Evolutionary conservation across 2,797 vertebrate genomes (phyloP), one percentile per base, ranked within the genome.

Genomic region (Chelmon rostratus): DNA sequence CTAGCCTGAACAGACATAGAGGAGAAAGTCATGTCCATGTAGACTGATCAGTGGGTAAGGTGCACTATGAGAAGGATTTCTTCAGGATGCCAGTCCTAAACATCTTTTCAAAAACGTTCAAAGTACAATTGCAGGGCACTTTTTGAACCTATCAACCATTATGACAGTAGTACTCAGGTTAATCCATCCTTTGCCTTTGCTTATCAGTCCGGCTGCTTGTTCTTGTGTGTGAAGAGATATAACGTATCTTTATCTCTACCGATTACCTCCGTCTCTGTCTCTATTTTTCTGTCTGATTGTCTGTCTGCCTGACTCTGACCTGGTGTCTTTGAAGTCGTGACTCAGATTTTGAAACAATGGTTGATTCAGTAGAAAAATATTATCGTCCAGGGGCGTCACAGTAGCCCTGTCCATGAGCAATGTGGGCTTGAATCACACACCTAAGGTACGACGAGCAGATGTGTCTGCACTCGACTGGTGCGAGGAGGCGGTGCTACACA

Each of bases 231-330:
- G 8, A 56, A 44, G 5, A 19, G 58, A 78, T 63, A 62, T 67
- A 79, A 68, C 75, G n/a, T 47, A 62, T 75, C 66, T 57, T 11
- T 52, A 52, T 71, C 72, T 71, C 19, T 42, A 46, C 35, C 13
- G 57, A 78, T 86, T 72, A 67, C 57, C 33, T 49, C 58, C 8
- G 38, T 58, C 62, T 74, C 47, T 33, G 8, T 28, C 59, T 74
- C 19, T 64, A 8, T 81, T 50, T 65, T 38, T 74, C 49, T 53
- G 70, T 87, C 85, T 76, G 78, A 78, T 79, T 13, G 9, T 74
- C 57, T 80, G 77, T 61, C 71, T 85, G 68, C 49, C 23, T 61
- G n/a, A 56, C 33, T 80, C 25, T 79, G 67, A 73, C 65, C 16
- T 10, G 50, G 5, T 73, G 53, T 81, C 21, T 63, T 63, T 50